Percentiles rank a stretch among this genome's conserved stretches.
Evolutionary conservation across 2,797 vertebrate genomes (phyloP).

Genomic region (Garrulus glandarius): DNA sequence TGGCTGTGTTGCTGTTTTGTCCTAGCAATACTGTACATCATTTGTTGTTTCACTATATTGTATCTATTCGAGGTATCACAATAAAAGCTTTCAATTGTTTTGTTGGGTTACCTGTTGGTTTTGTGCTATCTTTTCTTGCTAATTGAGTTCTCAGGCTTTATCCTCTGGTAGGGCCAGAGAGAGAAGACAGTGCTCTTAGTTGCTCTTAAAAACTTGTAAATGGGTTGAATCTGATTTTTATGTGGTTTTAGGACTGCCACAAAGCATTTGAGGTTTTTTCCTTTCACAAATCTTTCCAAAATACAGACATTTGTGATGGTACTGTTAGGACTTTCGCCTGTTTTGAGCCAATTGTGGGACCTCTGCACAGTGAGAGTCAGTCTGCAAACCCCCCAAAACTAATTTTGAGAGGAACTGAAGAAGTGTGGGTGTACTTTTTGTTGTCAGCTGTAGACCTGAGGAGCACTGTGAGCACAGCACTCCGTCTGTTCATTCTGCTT

Average conservation of each 20-base stretch:
- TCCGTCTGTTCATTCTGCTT: not conserved
- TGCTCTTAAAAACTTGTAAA: not conserved
- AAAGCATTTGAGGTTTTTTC: not conserved
- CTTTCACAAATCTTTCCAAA: not conserved
- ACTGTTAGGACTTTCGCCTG: not conserved
- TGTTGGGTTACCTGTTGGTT: conserved; percentile 34
- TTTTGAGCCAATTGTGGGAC: not conserved
- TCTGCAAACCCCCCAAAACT: not conserved
- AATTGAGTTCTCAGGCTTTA: not conserved
- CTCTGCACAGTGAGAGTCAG: not conserved
- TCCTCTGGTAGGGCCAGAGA: not conserved
- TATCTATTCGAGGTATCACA: conserved; percentile 91
- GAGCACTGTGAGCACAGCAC: not conserved
- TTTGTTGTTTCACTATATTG: conserved; percentile 91
- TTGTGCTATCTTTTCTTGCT: not conserved
- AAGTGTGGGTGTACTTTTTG: not conserved
- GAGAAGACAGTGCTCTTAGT: not conserved
- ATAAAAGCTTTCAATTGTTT: conserved; percentile 90
- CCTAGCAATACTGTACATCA: conserved; percentile 86
- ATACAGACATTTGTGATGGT: not conserved
- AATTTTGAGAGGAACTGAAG: not conserved
- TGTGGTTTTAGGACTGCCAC: not conserved
- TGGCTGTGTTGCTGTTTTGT: conserved; percentile 88
- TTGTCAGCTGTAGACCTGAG: not conserved
- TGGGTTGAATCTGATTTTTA: not conserved